These are phyloP conservation scores for Temnothorax curvispinosus DNA, from an alignment of 1,140 invertebrate genomes.

Conservation along the genomic window DNA sequence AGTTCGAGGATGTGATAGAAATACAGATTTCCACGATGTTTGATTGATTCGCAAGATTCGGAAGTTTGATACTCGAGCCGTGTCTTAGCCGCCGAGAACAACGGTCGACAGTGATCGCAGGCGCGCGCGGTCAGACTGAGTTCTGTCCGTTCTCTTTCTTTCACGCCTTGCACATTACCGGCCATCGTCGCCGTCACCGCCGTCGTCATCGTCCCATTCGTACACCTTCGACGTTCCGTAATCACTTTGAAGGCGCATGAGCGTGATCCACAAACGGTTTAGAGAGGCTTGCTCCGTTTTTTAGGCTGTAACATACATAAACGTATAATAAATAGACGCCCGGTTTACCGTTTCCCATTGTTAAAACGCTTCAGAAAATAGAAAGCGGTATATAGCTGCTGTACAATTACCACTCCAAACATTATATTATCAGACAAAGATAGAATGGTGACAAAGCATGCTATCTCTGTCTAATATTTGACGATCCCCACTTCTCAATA, in stretches of 20 bases:
- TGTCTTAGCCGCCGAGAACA: constrained; percentile 12
- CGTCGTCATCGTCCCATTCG: constrained; percentile 67
- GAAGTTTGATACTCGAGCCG: neutral
- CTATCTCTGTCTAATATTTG: too few species aligned
- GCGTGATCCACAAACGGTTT: constrained; percentile 35
- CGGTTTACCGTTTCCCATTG: too few species aligned
- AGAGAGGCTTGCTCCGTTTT: constrained; percentile 37
- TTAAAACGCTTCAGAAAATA: too few species aligned
- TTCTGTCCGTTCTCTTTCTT: constrained; percentile 65
- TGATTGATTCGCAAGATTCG: neutral
- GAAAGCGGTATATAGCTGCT: too few species aligned
- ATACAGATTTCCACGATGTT: neutral
- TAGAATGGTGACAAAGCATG: too few species aligned
- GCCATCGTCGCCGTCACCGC: constrained; percentile 33
- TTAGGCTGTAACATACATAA: neutral
- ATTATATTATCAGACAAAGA: too few species aligned
- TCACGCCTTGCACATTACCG: constrained; percentile 53
- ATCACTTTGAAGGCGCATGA: constrained; percentile 63
- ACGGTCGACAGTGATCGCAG: constrained; percentile 77
- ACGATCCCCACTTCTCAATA: too few species aligned
- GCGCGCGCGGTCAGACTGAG: constrained; percentile 80
- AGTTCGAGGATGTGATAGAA: neutral
- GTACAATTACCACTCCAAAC: too few species aligned
- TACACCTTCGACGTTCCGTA: constrained; percentile 57
- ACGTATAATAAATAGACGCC: too few species aligned